Evolutionary conservation across 2,797 vertebrate species (phyloP), one percentile per base, ranked within the genome.

Genomic region (Sebastes iracundus): DNA sequence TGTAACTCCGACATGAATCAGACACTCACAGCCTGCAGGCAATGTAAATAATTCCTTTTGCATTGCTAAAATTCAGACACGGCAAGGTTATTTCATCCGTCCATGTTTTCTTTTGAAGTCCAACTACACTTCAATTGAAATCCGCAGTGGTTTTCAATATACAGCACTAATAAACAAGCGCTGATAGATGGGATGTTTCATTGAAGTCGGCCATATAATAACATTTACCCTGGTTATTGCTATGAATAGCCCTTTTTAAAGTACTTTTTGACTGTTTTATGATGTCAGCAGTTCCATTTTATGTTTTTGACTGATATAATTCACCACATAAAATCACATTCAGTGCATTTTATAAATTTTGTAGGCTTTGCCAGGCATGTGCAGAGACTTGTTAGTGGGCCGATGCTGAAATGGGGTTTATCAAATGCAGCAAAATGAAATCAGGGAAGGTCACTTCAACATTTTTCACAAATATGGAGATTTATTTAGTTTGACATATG

Each of bases 1-100:
- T 89, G 80, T 85, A 77, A 83, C 67, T 77, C 72, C 33, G 72
- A 83, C 81, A 69, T 84, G 71, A 84, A 64, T 83, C 75, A 87
- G 77, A 87, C 64, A 72, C 77, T 82, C 38, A 5, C 18, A 12
- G 85, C 82, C 87, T 78, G 55, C 35, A 58, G 88, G 84, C 89
- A 25, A 63, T 60, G 82, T 90, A 80, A 91, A 90, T 90, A 87
- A 91, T 92, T 94, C 79, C 82, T 89, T 91, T 86, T 90, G 87
- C 89, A 80, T 84, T 66, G 77, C 61, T 61, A 61, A 83, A 83
- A 72, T 87, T 75, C 65, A 80, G 75, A 85, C 80, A 72, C 32
- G 55, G 80, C 80, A 77, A 74, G 80, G 79, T 86, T 88, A 78
- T 86, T 88, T 81, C 56, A 63, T 38, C 52, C 30, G 18, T 78